Percentiles rank a stretch among this genome's conserved stretches.
These are phyloP conservation scores for Sarcophaga caerulescens DNA, from an alignment of 2,888 invertebrate species.

Conservation along the genomic window DNA sequence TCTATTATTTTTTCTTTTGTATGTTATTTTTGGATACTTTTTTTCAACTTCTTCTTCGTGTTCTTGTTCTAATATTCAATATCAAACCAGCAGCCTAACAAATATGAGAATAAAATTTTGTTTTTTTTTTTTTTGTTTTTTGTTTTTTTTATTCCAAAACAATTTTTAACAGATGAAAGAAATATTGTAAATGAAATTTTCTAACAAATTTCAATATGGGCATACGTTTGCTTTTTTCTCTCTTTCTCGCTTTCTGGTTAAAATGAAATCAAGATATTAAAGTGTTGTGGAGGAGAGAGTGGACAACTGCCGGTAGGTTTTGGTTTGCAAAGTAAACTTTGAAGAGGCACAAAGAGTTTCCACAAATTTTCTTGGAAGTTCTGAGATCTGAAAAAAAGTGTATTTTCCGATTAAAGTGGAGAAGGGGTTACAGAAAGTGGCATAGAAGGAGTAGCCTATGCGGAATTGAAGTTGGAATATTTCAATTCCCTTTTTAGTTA, in stretches of 20 bases:
- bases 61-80: not conserved
- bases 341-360: too few relatives aligned
- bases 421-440: too few relatives aligned
- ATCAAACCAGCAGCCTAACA: slow-evolving; percentile 30
- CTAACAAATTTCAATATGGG: not conserved
- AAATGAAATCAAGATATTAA: not conserved
- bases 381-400: too few relatives aligned
- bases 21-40: not conserved
- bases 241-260: not conserved
- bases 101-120: too few relatives aligned
- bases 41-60: not conserved
- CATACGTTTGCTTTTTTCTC: too few relatives aligned
- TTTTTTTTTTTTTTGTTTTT: not conserved
- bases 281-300: not conserved
- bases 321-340: too few relatives aligned
- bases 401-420: too few relatives aligned
- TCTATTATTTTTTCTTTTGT: slow-evolving; percentile 29
- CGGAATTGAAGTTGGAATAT: too few relatives aligned
- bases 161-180: slow-evolving; percentile 8
- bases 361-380: too few relatives aligned
- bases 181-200: slow-evolving; percentile 44
- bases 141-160: not conserved
- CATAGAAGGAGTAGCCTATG: too few relatives aligned
- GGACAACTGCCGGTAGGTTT: too few relatives aligned
- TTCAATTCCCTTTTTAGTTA: too few relatives aligned